Evolutionary conservation across 2,113 vertebrate species (phyloP).

Genomic region (Eurypyga helias): DNA sequence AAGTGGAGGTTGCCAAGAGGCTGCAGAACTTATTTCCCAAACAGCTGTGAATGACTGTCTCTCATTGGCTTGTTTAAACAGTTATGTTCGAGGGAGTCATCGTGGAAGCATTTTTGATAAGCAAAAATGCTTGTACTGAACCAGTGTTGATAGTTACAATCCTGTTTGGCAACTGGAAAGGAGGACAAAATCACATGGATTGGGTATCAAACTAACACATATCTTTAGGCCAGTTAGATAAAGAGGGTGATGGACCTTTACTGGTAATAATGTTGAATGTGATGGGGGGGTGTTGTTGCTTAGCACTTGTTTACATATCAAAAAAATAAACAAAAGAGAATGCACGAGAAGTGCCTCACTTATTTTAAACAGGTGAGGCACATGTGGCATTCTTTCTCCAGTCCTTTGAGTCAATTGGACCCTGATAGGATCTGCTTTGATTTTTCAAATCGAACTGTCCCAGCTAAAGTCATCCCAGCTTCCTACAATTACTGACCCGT

Average conservation of each 20-base stretch:
- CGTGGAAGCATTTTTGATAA: not conserved
- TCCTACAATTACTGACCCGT: not conserved
- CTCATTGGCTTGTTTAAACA: not conserved
- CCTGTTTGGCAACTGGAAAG: not conserved
- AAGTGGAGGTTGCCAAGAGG: not conserved
- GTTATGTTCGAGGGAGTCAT: not conserved
- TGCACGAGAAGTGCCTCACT: not conserved
- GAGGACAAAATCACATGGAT: not conserved
- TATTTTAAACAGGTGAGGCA: not conserved
- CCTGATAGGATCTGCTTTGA: not conserved
- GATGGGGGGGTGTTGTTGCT: not conserved
- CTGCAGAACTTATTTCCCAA: not conserved
- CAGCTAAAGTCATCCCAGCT: not conserved
- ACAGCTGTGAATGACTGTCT: not conserved
- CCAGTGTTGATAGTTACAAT: not conserved
- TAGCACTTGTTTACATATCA: not conserved
- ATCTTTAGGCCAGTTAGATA: not conserved
- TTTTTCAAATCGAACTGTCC: not conserved
- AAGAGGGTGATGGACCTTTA: not conserved
- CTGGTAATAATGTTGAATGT: not conserved
- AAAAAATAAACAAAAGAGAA: not conserved
- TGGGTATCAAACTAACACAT: not conserved
- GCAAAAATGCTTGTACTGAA: not conserved
- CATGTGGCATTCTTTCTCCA: not conserved
- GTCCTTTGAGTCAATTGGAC: not conserved